Evolutionary conservation across 2,888 invertebrate genomes (phyloP), one percentile per base, ranked within the genome.

Genomic region (Catocala fraxini): DNA sequence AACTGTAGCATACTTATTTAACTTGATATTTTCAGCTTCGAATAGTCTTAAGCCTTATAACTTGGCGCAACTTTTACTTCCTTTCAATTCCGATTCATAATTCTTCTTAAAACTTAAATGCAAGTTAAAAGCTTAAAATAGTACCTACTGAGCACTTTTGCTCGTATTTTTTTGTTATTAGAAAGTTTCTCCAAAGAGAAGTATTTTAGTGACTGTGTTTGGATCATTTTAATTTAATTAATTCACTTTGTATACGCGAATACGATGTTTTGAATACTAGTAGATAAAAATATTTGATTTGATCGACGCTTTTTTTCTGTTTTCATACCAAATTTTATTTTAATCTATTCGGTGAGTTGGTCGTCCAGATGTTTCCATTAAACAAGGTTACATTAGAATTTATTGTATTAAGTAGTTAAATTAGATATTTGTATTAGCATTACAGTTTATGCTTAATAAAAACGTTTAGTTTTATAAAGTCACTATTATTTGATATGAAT

Each of bases 51-150:
- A 73, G 63, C 71, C 73, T 70, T 75, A 61, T 68, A 83, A 83
- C 79, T 83, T 70, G 68, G 76, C 80, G 81, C 78, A 88, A 89
- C 81, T 89, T 89, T 83, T 81, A 81, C 82, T 84, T 82, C 78
- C 75, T 78, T 87, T 86, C 88, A 86, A 88, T 89, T 88, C 82
- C 77, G 71, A 87, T 87, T 89, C 87, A 89, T 87, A 87, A 89
- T 86, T 89, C 86, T 82, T 85, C 82, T 86, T 82, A 81, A 86
- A 90, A 90, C 87, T 91, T 88, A 81, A 90, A 88, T 89, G 88
- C 84, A 84, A 89, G 87, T 88, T 89, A 87, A 89, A 86, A 88
- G 87, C 86, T 89, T 89, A 82, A 88, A 88, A 87, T 85, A 86
- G 88, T 86, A 81, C 84, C 76, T 56, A 65, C 66, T 69, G 80